These are phyloP conservation scores for Lepidotrigona ventralis DNA, from an alignment of 1,140 invertebrate species.

Conservation along the genomic window DNA sequence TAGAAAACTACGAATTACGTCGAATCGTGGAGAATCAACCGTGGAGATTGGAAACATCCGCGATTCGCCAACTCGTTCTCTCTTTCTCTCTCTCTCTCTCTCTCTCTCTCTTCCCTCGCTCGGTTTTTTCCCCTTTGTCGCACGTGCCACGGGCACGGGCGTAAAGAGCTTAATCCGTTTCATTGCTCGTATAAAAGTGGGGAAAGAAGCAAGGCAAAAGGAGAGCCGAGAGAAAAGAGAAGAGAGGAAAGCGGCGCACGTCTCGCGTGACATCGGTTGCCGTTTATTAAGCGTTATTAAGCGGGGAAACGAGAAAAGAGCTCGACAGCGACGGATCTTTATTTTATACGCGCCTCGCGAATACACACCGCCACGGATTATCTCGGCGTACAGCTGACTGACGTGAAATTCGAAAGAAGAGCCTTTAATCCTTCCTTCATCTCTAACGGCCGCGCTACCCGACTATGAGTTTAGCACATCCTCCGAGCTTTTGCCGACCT, in stretches of 20 bases:
- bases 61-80: neutral
- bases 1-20: too few species aligned
- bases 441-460: slow-evolving; percentile 42
- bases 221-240: neutral
- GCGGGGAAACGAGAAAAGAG: slow-evolving; percentile 60
- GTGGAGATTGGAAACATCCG: neutral
- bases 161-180: slow-evolving; percentile 66
- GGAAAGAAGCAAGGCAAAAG: neutral
- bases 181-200: slow-evolving; percentile 63
- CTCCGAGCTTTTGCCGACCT: slow-evolving; percentile 41
- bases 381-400: slow-evolving; percentile 70
- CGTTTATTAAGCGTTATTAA: slow-evolving; percentile 75
- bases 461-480: slow-evolving; percentile 44
- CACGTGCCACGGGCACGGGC: slow-evolving; percentile 35
- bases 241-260: neutral
- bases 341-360: slow-evolving; percentile 74
- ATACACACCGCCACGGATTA: slow-evolving; percentile 72
- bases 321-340: slow-evolving; percentile 68
- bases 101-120: slow-evolving; percentile 22
- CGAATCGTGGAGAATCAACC: too few species aligned
- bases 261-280: slow-evolving; percentile 60
- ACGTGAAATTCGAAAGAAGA: slow-evolving; percentile 77
- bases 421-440: slow-evolving; percentile 73
- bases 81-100: slow-evolving; percentile 24
- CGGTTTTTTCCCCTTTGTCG: slow-evolving; percentile 9